A percentile compares a stretch with the other conserved stretches of the same genome.
These are phyloP conservation scores for Dromococcyx pavoninus DNA, from an alignment of 2,797 vertebrate genomes.

Conservation along the genomic window DNA sequence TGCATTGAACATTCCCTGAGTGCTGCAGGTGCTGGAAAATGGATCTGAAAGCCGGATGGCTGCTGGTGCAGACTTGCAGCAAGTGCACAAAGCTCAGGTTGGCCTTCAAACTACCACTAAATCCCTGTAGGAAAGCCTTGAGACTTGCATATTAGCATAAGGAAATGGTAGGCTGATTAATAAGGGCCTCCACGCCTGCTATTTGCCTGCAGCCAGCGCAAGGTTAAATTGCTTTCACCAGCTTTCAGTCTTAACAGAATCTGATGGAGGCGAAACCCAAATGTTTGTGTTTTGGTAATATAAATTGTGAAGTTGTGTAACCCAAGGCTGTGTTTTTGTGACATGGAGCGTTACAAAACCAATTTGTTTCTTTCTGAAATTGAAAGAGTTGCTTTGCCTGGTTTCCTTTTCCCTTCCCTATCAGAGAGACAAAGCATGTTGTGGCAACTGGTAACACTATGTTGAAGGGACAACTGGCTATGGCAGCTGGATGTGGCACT, in stretches of 20 bases:
- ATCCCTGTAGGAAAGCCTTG: not conserved
- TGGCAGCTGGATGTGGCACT: not conserved
- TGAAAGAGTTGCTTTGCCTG: not conserved
- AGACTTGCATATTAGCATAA: accelerated
- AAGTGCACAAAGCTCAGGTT: not conserved
- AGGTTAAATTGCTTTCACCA: not conserved
- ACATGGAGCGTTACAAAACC: accelerated
- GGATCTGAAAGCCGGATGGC: not conserved
- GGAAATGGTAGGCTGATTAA: not conserved
- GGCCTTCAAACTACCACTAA: not conserved
- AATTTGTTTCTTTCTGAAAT: not conserved
- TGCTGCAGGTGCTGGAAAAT: not conserved
- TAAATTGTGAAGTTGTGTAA: not conserved
- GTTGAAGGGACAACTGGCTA: not conserved
- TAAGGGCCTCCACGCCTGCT: no score
- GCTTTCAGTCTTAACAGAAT: not conserved
- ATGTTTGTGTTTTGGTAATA: not conserved
- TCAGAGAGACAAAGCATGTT: accelerated
- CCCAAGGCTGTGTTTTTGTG: not conserved
- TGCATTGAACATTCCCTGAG: not conserved
- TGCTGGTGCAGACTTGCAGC: not conserved
- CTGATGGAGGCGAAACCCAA: not conserved
- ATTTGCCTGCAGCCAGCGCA: not conserved
- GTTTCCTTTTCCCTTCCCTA: not conserved
- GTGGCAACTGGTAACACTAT: not conserved